Evolutionary conservation across 2,888 invertebrate genomes (phyloP).

Genomic region (Cordilura impudica): DNA sequence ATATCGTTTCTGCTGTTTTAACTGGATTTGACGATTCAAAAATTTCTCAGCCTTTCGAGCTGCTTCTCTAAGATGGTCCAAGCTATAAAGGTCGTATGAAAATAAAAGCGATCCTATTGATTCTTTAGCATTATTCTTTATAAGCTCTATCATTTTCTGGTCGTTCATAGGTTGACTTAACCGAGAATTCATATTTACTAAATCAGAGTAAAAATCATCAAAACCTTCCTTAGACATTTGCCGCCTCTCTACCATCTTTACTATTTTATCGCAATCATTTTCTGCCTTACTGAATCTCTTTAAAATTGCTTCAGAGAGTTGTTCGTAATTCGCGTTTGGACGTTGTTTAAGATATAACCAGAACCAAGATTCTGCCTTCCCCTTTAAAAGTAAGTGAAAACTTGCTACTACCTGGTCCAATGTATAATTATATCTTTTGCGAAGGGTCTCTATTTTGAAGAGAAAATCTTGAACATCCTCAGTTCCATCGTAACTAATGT

Average conservation of each 20-base stretch:
- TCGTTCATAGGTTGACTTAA: slow-evolving; percentile 3
- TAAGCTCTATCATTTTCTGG: slow-evolving; percentile 5
- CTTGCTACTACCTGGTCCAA: background rate
- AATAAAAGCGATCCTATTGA: background rate
- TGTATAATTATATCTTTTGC: background rate
- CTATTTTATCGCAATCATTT: background rate
- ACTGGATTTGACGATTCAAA: background rate
- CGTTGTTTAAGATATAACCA: background rate
- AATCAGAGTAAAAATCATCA: slow-evolving; percentile 9
- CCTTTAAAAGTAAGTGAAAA: background rate
- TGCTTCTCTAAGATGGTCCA: background rate
- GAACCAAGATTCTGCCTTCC: background rate
- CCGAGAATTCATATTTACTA: slow-evolving; percentile 4
- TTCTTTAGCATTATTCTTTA: slow-evolving; percentile 18
- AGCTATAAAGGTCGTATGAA: background rate
- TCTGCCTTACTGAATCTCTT: slow-evolving; percentile 1
- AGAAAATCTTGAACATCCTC: background rate
- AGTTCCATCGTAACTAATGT: background rate
- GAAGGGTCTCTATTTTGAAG: slow-evolving; percentile 8
- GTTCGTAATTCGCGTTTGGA: background rate
- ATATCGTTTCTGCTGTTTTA: too few species aligned
- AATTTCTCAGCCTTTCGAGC: slow-evolving; percentile 4
- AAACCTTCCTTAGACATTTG: background rate
- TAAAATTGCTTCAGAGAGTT: background rate
- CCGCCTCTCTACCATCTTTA: slow-evolving; percentile 1